phyloP scores from a whole-genome alignment of 2,888 invertebrate species.

The Cheilosia vernalis region DNA sequence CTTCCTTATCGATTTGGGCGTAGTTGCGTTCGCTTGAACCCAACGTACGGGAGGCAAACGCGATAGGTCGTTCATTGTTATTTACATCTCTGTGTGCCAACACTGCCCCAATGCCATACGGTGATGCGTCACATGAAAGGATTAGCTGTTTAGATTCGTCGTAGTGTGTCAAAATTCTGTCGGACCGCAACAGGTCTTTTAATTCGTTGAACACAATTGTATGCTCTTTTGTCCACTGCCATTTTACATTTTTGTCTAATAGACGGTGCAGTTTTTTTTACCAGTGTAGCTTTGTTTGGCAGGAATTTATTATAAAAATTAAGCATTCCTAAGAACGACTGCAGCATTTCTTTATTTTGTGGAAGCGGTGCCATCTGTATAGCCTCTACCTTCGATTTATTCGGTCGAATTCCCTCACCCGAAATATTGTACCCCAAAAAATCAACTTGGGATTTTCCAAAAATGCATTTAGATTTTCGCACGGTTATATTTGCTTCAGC shows the following conservation, averaged over 20 bases:
- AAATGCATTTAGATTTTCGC: conserved; percentile 33
- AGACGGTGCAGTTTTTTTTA: conserved; percentile 32
- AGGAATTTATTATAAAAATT: conserved; percentile 30
- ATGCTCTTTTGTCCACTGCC: conserved; percentile 32
- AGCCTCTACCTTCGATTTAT: conserved; percentile 18
- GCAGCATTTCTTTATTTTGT: conserved; percentile 34
- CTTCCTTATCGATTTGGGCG: conserved; percentile 42
- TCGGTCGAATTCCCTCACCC: conserved; percentile 16
- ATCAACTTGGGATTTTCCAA: conserved; percentile 36
- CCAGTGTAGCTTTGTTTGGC: conserved; percentile 25
- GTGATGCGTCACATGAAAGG: conserved; percentile 32
- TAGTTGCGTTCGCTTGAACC: conserved; percentile 12
- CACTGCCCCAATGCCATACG: conserved; percentile 36
- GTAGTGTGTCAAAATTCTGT: conserved; percentile 34
- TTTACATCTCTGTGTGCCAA: conserved; percentile 36
- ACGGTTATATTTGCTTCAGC: conserved; percentile 21
- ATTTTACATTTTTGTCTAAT: conserved; percentile 30
- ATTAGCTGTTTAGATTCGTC: conserved; percentile 33
- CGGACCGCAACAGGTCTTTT: conserved; percentile 20
- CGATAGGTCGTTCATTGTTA: conserved; percentile 32
- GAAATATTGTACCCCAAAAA: conserved; percentile 41
- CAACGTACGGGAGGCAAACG: conserved; percentile 37
- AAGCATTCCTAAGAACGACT: conserved; percentile 30
- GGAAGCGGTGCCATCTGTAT: conserved; percentile 17
- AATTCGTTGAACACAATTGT: conserved; percentile 16